Evolutionary conservation across 2,797 vertebrate species (phyloP).

Genomic region (Poliocrania exsul): DNA sequence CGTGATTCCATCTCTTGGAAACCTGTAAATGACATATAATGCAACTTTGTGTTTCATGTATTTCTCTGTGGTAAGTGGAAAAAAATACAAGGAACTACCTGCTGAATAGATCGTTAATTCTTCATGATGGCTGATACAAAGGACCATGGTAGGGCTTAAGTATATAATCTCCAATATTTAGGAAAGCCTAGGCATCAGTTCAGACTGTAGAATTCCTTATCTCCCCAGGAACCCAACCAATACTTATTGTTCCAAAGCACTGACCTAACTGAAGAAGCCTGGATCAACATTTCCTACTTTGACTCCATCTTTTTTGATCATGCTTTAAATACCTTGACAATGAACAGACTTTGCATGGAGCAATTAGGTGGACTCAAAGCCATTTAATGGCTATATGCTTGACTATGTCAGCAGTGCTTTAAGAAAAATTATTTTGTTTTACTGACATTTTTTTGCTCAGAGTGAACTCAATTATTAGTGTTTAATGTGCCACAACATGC

Average conservation of each 20-base stretch:
- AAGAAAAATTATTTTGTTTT: background rate
- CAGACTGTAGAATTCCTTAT: background rate
- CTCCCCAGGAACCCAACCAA: background rate
- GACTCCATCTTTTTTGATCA: background rate
- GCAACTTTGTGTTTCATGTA: background rate
- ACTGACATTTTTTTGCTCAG: background rate
- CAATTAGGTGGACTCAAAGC: background rate
- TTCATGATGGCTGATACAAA: background rate
- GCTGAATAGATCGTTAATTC: background rate
- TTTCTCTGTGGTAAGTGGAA: background rate
- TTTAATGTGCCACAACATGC: background rate
- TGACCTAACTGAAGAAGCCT: background rate
- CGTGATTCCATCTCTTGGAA: slow-evolving; percentile 71
- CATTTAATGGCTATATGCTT: background rate
- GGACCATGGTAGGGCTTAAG: background rate
- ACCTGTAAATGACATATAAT: slow-evolving; percentile 55
- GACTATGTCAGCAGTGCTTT: background rate
- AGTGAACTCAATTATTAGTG: background rate
- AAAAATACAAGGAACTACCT: background rate
- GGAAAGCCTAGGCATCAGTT: background rate
- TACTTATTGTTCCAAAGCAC: background rate
- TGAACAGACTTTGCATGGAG: background rate
- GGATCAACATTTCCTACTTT: background rate
- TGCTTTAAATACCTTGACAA: background rate
- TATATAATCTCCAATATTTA: background rate